phyloP scores from a whole-genome alignment of 2,888 invertebrate species.

The Pyrgus malvae region DNA sequence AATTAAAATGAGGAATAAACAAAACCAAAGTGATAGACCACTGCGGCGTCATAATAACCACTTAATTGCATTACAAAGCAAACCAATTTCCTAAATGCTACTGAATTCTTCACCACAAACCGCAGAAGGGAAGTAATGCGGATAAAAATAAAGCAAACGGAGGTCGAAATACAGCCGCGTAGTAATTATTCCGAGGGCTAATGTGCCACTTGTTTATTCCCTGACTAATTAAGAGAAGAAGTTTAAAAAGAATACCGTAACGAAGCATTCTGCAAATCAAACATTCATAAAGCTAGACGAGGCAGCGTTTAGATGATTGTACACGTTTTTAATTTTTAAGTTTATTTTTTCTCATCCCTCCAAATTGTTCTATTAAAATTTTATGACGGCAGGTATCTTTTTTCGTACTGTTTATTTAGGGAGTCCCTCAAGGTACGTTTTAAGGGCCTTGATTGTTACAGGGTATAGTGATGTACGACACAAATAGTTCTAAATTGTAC shows the following conservation, averaged over 20 bases:
- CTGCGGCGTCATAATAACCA: constrained; percentile 14
- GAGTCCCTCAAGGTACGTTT: neutral
- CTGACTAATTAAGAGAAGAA: constrained; percentile 77
- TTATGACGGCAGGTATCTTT: neutral
- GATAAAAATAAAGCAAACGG: constrained; percentile 44
- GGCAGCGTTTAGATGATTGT: constrained; percentile 49
- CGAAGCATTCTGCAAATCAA: constrained; percentile 65
- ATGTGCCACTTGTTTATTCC: constrained; percentile 79
- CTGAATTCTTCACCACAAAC: constrained; percentile 72
- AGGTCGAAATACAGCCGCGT: constrained; percentile 48
- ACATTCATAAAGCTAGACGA: constrained; percentile 65
- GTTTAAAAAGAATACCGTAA: constrained; percentile 66
- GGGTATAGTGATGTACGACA: neutral
- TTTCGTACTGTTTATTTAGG: neutral
- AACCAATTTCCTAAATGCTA: constrained; percentile 75
- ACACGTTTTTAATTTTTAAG: constrained; percentile 48
- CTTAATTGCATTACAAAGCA: constrained; percentile 58
- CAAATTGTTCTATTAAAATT: neutral
- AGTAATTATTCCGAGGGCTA: constrained; percentile 78
- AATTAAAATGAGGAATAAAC: neutral
- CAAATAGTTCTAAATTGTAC: neutral
- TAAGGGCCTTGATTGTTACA: neutral
- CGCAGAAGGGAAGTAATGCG: constrained; percentile 53
- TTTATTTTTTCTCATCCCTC: constrained; percentile 43
- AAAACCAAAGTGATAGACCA: neutral